Base-by-base conservation (phyloP, 2,113 vertebrate species). In the Trogon melanurus region DNA sequence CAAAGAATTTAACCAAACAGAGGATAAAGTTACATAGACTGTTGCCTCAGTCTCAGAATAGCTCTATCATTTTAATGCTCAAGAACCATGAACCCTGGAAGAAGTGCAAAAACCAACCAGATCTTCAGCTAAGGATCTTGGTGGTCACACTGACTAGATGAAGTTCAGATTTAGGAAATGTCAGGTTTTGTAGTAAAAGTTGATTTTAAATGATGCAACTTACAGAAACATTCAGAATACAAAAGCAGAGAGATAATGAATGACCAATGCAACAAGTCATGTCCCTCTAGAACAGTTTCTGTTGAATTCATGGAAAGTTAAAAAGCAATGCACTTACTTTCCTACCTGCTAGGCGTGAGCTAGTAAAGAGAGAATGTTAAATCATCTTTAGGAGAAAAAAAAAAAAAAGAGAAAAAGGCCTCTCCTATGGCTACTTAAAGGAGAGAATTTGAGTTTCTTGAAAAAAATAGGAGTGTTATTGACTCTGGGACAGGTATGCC, bases 211-310 rank as follows among this genome's bases (percentile, higher is more conserved):
- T 45, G 0, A 36, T 69, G 18, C 16, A 78, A 91, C 47, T 44
- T 57, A 57, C 17, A 64, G 80, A 75, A 87, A 18, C 6, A n/a
- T 51, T 84, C 32, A 45, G 54, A 41, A 48, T 26, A 60, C 14
- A 91, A 36, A 66, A 58, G 3, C 47, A 58, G 45, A 75, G 36
- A 79, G 27, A 20, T 20, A n/a, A 79, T 34, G 13, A 51, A 54
- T 41, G 25, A 14, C 27, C 0, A 0, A 48, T 20, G 32, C 19
- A 56, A 76, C 14, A 78, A 78, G 66, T 45, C 29, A 6, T 10
- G 30, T 74, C 58, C 29, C 64, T 10, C 29, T 58, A 47, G 30
- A 89, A 70, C 3, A 30, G 36, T 23, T 76, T 45, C 53, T 38
- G 26, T 32, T 71, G 30, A 56, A 88, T 48, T 44, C 27, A 71